These are phyloP conservation scores for Stratiomys singularior DNA, from an alignment of 2,888 invertebrate species.

Conservation along the genomic window DNA sequence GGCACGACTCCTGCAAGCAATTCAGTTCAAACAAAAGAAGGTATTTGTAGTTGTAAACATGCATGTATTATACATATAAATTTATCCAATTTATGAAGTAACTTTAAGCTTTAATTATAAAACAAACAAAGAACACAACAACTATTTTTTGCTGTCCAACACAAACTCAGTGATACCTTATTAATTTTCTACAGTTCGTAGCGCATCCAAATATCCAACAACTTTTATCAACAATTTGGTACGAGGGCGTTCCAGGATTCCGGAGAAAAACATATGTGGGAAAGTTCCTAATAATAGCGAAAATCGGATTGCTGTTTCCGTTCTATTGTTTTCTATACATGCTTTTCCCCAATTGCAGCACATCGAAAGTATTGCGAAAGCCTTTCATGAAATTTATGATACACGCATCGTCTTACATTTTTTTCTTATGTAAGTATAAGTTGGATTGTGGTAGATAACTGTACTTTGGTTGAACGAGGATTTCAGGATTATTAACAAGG, in stretches of 20 bases:
- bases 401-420: constrained; percentile 92
- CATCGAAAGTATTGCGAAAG: constrained; percentile 86
- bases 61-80: neutral
- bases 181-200: constrained; percentile 76
- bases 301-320: constrained; percentile 86
- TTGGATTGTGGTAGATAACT: no score
- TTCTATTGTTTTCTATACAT: constrained; percentile 87
- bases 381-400: constrained; percentile 98
- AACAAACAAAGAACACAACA: no score
- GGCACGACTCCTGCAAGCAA: constrained; percentile 87
- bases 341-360: constrained; percentile 81
- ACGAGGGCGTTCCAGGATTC: constrained; percentile 94
- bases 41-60: constrained; percentile 65
- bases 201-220: constrained; percentile 97
- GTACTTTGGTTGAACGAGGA: no score
- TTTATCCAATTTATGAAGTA: no score
- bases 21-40: constrained; percentile 94
- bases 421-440: constrained; percentile 85
- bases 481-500: no score
- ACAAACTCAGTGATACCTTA: neutral
- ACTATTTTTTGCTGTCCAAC: no score
- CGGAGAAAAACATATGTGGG: constrained; percentile 80
- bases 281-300: constrained; percentile 78
- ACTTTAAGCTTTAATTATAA: no score
- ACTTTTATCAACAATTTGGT: constrained; percentile 90